Evolutionary conservation across 2,797 vertebrate species (phyloP).

Genomic region (Heliangelus exortis): DNA sequence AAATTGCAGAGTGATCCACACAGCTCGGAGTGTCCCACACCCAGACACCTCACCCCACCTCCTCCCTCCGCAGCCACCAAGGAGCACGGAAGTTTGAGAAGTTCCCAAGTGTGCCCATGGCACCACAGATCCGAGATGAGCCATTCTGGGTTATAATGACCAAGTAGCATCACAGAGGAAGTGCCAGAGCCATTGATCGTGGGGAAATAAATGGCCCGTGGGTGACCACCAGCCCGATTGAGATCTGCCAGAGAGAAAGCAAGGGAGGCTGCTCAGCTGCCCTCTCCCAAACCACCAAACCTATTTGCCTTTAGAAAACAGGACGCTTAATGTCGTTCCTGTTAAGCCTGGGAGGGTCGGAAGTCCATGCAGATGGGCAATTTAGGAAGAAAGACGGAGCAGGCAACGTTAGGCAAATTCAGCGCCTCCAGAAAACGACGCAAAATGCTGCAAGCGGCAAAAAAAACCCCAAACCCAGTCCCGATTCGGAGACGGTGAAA

Average conservation of each 20-base stretch:
- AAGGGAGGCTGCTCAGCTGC: background rate
- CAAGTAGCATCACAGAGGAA: background rate
- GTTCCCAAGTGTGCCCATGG: background rate
- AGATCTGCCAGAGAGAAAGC: background rate
- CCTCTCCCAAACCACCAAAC: background rate
- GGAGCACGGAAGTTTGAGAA: background rate
- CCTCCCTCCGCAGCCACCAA: background rate
- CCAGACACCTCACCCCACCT: background rate
- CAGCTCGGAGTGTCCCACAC: rapidly evolving
- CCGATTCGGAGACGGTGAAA: background rate
- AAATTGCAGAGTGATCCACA: background rate
- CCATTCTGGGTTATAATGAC: rapidly evolving
- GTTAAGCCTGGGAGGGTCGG: background rate
- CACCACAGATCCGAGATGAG: background rate
- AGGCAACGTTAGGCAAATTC: background rate
- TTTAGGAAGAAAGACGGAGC: background rate
- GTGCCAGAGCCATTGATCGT: background rate
- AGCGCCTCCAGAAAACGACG: background rate
- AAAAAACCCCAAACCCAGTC: background rate
- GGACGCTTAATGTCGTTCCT: background rate
- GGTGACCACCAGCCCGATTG: background rate
- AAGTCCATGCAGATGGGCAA: rapidly evolving
- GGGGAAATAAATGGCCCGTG: background rate
- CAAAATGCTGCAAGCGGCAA: background rate
- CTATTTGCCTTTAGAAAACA: background rate